phyloP scores from a whole-genome alignment of 2,113 vertebrate species.

The Scalopus aquaticus region DNA sequence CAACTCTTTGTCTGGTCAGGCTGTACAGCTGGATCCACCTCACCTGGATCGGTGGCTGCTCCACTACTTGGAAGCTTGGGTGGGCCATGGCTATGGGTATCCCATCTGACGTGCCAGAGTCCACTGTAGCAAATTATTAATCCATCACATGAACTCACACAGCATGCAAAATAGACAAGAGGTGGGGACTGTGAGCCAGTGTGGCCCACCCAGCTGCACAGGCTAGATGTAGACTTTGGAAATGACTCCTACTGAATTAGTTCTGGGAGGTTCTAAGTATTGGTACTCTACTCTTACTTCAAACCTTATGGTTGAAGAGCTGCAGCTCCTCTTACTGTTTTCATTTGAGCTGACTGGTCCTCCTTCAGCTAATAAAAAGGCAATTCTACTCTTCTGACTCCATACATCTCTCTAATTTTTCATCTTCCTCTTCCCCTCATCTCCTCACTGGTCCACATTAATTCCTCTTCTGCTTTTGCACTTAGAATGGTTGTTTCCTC shows the following conservation, averaged over 20 bases:
- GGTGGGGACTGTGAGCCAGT: not conserved
- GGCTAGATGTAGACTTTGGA: not conserved
- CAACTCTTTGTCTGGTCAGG: not conserved
- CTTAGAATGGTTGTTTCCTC: not conserved
- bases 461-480: not conserved
- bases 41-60: not conserved
- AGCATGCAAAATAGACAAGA: not conserved
- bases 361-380: not conserved
- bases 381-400: not conserved
- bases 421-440: not conserved
- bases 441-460: not conserved
- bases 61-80: not conserved
- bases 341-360: not conserved
- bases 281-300: not conserved
- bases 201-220: not conserved
- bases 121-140: not conserved
- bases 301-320: not conserved
- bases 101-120: not conserved
- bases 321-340: not conserved
- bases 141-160: not conserved
- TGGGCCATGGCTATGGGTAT: not conserved
- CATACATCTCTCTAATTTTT: not conserved
- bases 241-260: not conserved
- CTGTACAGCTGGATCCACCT: not conserved
- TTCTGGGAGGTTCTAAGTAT: not conserved